phyloP scores from a whole-genome alignment of 2,113 vertebrate species.

The Gnathonemus echidnorhynchus region DNA sequence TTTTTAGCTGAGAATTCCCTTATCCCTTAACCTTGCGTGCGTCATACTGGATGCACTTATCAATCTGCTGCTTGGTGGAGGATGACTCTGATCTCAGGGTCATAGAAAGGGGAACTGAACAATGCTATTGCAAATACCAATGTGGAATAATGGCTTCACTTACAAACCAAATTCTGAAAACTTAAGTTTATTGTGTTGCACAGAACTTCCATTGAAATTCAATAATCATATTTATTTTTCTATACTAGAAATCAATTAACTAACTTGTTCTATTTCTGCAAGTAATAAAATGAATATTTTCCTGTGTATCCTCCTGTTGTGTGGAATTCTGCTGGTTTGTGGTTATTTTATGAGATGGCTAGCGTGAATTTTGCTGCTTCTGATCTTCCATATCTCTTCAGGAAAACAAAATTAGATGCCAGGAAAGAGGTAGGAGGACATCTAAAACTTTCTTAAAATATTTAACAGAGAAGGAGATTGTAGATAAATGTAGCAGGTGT shows the following conservation, averaged over 20 bases:
- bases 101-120: neutral
- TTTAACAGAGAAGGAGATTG: neutral
- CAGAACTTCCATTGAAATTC: neutral
- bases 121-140: neutral
- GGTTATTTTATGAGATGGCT: neutral
- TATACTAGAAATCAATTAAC: neutral
- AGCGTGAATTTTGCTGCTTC: neutral
- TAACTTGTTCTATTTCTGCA: neutral
- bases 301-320: neutral
- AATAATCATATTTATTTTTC: constrained; percentile 4
- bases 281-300: constrained; percentile 6
- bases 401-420: neutral
- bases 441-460: neutral
- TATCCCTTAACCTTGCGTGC: neutral
- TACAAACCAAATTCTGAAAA: neutral
- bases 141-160: neutral
- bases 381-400: neutral
- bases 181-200: neutral
- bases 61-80: neutral
- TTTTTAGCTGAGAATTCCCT: neutral
- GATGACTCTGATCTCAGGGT: neutral
- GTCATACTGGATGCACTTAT: neutral
- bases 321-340: neutral
- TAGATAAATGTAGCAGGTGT: neutral
- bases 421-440: neutral